Percentiles rank a stretch among this genome's conserved stretches.
These are phyloP conservation scores for Nomia melanderi DNA, from an alignment of 1,140 invertebrate species.

Conservation along the genomic window DNA sequence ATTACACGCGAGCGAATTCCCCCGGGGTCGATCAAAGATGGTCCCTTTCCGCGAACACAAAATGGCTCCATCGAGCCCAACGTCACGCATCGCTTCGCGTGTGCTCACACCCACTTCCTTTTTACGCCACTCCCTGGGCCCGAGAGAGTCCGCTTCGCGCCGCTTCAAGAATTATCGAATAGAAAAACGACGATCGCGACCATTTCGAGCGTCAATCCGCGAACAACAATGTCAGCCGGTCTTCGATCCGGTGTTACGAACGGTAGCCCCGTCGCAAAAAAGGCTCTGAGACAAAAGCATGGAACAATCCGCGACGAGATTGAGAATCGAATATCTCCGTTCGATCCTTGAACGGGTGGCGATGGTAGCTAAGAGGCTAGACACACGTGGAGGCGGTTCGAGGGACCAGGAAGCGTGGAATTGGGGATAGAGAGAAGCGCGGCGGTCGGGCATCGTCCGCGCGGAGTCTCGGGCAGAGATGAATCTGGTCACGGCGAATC, in stretches of 20 bases:
- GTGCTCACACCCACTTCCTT: slow-evolving; percentile 82
- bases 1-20: slow-evolving; percentile 3
- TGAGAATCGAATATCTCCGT: too few relatives aligned
- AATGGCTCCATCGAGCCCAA: slow-evolving; percentile 76
- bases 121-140: slow-evolving; percentile 80
- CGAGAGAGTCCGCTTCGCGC: slow-evolving; percentile 31
- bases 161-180: background rate
- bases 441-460: slow-evolving; percentile 45
- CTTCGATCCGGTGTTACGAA: too few relatives aligned
- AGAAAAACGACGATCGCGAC: background rate
- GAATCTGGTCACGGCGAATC: slow-evolving; percentile 77
- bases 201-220: too few relatives aligned
- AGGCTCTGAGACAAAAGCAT: too few relatives aligned
- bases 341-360: too few relatives aligned
- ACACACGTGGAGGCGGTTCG: too few relatives aligned
- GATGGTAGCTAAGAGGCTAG: too few relatives aligned
- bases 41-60: slow-evolving; percentile 71
- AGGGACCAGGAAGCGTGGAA: slow-evolving; percentile 60
- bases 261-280: too few relatives aligned
- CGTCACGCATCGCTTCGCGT: slow-evolving; percentile 80
- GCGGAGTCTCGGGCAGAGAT: slow-evolving; percentile 60
- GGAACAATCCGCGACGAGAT: too few relatives aligned
- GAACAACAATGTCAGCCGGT: too few relatives aligned
- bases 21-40: slow-evolving; percentile 70
- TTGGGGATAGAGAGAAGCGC: slow-evolving; percentile 63